phyloP scores from a whole-genome alignment of 1,140 invertebrate genomes.

The Drosophila varians region DNA sequence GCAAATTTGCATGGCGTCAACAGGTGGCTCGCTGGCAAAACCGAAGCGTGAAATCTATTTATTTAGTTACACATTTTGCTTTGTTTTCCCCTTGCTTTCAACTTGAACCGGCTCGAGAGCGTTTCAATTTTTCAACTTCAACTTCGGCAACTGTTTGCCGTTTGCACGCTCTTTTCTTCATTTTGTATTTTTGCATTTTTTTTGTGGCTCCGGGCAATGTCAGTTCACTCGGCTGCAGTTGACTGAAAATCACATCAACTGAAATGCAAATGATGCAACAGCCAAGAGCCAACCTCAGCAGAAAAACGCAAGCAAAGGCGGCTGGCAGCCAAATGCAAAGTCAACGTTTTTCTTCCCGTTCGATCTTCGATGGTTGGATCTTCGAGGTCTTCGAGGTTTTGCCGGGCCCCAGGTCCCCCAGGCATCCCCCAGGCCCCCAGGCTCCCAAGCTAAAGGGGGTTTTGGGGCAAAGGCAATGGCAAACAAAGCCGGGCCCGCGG shows the following conservation, averaged over 20 bases:
- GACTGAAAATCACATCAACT: conserved; percentile 18
- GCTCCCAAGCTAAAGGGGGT: no score
- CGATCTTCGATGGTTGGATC: conserved; percentile 37
- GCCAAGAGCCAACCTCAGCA: conserved; percentile 67
- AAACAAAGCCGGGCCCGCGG: conserved; percentile 41
- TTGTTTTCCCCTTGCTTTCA: conserved; percentile 38
- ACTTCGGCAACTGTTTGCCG: conserved; percentile 56
- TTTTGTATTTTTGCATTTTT: neutral
- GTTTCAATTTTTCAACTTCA: conserved; percentile 55
- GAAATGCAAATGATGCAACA: conserved; percentile 64
- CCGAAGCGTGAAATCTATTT: conserved; percentile 66
- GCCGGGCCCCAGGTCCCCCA: neutral
- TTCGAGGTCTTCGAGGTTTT: conserved; percentile 5
- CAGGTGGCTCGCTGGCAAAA: conserved; percentile 63
- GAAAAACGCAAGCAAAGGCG: conserved; percentile 19
- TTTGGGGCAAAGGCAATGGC: conserved; percentile 18
- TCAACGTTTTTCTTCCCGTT: conserved; percentile 34
- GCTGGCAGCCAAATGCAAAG: conserved; percentile 48
- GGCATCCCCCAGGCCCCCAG: neutral
- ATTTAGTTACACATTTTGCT: conserved; percentile 64
- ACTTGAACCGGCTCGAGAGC: conserved; percentile 53
- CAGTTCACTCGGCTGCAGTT: conserved; percentile 37
- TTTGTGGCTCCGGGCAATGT: conserved; percentile 43
- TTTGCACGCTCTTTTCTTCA: conserved; percentile 29
- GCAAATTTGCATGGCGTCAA: conserved; percentile 74